Evolutionary conservation across 2,888 invertebrate genomes (phyloP).

Genomic region (Agrotis puta): DNA sequence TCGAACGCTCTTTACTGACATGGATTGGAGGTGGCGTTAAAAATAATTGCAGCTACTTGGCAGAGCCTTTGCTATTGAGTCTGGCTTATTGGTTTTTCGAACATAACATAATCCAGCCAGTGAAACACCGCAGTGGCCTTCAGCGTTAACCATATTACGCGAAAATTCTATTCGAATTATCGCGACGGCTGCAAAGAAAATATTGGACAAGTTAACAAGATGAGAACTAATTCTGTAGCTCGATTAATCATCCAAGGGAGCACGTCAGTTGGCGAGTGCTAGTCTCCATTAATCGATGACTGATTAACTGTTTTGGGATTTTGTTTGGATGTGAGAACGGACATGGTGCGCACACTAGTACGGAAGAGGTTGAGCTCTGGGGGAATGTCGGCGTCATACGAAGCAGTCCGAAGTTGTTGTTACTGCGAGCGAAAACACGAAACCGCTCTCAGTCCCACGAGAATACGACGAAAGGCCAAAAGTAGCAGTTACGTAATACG

Average conservation of each 20-base stretch:
- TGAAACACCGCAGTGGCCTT: constrained; percentile 31
- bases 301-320: constrained; percentile 67
- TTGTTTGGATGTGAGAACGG: constrained; percentile 42
- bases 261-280: constrained; percentile 64
- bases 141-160: constrained; percentile 7
- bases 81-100: constrained; percentile 5
- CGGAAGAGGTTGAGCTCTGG: constrained; percentile 39
- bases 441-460: constrained; percentile 59
- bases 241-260: constrained; percentile 68
- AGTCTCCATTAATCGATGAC: constrained; percentile 60
- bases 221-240: constrained; percentile 62
- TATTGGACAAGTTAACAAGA: constrained; percentile 58
- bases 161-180: constrained; percentile 25
- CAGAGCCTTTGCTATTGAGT: constrained; percentile 1
- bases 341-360: constrained; percentile 34
- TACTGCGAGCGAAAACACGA: constrained; percentile 57
- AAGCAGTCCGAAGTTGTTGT: constrained; percentile 51
- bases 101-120: constrained; percentile 9
- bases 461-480: constrained; percentile 44
- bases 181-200: constrained; percentile 62
- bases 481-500: constrained; percentile 44
- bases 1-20: constrained; percentile 33
- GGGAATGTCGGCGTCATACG: constrained; percentile 46
- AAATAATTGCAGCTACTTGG: constrained; percentile 27
- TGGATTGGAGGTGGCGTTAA: constrained; percentile 15